Percentiles rank a stretch among this genome's conserved stretches.
phyloP scores from a whole-genome alignment of 2,888 invertebrate species.

The Leptodirus hochenwartii region DNA sequence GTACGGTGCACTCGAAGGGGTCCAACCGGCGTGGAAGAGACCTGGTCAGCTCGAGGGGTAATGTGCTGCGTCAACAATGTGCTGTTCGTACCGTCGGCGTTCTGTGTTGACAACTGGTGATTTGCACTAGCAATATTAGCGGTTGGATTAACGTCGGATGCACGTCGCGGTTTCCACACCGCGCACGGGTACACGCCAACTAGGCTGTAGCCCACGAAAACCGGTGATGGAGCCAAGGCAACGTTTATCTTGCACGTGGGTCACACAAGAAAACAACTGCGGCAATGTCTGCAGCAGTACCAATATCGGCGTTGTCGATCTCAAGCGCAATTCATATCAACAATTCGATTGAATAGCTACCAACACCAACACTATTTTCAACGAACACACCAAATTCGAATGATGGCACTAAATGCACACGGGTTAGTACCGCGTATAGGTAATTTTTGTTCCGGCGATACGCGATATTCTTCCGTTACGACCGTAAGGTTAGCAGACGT shows the following conservation, averaged over 20 bases:
- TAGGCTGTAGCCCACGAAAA: constrained; percentile 33
- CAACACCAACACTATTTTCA: no score
- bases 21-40: constrained; percentile 11
- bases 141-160: constrained; percentile 12
- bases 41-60: constrained; percentile 10
- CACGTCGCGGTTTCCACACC: constrained; percentile 28
- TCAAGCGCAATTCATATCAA: no score
- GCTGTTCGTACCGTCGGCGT: constrained; percentile 3
- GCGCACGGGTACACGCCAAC: constrained; percentile 36
- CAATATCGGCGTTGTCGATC: constrained; percentile 9
- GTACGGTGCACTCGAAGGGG: constrained; percentile 3
- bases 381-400: no score
- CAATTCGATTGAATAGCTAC: no score
- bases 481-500: no score
- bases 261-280: constrained; percentile 16
- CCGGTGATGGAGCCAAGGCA: constrained; percentile 29
- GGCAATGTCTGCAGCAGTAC: constrained; percentile 10
- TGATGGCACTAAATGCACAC: no score
- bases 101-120: constrained; percentile 4
- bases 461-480: no score
- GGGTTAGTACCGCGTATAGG: no score
- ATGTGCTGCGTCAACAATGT: constrained; percentile 8
- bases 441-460: no score
- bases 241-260: constrained; percentile 18
- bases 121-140: constrained; percentile 6